These are phyloP conservation scores for Metopia argyrocephala DNA, from an alignment of 2,888 invertebrate genomes.

Conservation along the genomic window DNA sequence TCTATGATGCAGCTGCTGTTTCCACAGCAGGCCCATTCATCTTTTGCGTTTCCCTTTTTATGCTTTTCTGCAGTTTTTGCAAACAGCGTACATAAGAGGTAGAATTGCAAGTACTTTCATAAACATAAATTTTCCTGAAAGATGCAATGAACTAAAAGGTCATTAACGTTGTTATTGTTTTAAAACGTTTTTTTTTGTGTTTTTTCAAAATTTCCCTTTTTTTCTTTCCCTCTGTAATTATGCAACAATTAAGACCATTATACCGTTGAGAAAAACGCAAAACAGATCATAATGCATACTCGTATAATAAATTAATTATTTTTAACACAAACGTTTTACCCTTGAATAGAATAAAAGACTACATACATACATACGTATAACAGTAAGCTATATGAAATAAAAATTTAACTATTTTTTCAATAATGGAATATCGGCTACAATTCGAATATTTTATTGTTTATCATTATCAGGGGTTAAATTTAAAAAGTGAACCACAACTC, in stretches of 20 bases:
- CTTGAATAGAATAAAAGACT: slow-evolving; percentile 23
- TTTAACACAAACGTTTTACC: slow-evolving; percentile 51
- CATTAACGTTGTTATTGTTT: slow-evolving; percentile 70
- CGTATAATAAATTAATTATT: slow-evolving; percentile 55
- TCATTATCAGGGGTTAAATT: slow-evolving; percentile 24
- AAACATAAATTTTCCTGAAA: slow-evolving; percentile 57
- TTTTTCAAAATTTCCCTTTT: background rate
- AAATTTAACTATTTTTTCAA: slow-evolving; percentile 36
- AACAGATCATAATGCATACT: slow-evolving; percentile 53
- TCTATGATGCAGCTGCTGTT: slow-evolving; percentile 59
- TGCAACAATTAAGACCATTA: slow-evolving; percentile 23
- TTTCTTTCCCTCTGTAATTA: background rate
- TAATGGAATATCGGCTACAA: slow-evolving; percentile 16
- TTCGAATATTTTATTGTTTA: background rate
- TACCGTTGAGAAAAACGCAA: slow-evolving; percentile 15
- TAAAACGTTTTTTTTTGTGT: slow-evolving; percentile 17
- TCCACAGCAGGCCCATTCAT: slow-evolving; percentile 48
- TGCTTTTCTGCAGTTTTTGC: slow-evolving; percentile 49
- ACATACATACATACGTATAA: background rate
- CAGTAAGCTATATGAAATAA: background rate
- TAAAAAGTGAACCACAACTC: slow-evolving; percentile 16
- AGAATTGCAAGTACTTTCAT: slow-evolving; percentile 28
- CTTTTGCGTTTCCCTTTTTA: slow-evolving; percentile 53
- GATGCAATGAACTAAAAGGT: slow-evolving; percentile 69
- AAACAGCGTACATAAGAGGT: slow-evolving; percentile 12